Evolutionary conservation across 2,888 invertebrate species (phyloP).

Genomic region (Apodemia mormo): DNA sequence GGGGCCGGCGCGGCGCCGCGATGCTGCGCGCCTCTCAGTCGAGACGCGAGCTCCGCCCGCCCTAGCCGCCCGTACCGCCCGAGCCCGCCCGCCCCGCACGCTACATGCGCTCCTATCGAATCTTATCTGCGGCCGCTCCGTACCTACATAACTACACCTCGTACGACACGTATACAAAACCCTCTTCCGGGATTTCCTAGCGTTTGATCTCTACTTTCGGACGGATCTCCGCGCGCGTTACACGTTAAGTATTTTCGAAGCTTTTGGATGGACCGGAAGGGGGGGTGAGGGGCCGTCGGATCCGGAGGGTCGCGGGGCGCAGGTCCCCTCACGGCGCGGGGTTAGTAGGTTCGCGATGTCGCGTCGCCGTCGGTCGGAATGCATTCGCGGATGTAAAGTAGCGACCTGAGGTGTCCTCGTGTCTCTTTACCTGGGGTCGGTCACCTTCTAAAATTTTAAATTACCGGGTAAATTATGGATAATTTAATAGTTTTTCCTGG

Average conservation of each 20-base stretch:
- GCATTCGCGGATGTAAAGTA: conserved; percentile 80
- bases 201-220: conserved; percentile 37
- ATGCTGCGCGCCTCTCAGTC: conserved; percentile 85
- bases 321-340: conserved; percentile 77
- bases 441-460: conserved; percentile 51
- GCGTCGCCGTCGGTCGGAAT: conserved; percentile 79
- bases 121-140: conserved; percentile 51
- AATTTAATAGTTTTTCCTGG: conserved; percentile 5
- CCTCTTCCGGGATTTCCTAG: conserved; percentile 30
- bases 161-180: conserved; percentile 36
- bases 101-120: conserved; percentile 50
- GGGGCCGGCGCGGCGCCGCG: conserved; percentile 82
- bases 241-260: conserved; percentile 75
- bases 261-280: conserved; percentile 76
- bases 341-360: conserved; percentile 81
- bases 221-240: conserved; percentile 63
- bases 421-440: conserved; percentile 71
- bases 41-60: conserved; percentile 83
- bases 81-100: conserved; percentile 64
- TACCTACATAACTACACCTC: conserved; percentile 49
- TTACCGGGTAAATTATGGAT: conserved; percentile 16
- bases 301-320: conserved; percentile 77
- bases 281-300: conserved; percentile 66
- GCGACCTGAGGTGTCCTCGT: conserved; percentile 77
- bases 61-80: conserved; percentile 73